These are phyloP conservation scores for Phrynocephalus guinanensis DNA, from an alignment of 2,797 vertebrate species.

Conservation along the genomic window DNA sequence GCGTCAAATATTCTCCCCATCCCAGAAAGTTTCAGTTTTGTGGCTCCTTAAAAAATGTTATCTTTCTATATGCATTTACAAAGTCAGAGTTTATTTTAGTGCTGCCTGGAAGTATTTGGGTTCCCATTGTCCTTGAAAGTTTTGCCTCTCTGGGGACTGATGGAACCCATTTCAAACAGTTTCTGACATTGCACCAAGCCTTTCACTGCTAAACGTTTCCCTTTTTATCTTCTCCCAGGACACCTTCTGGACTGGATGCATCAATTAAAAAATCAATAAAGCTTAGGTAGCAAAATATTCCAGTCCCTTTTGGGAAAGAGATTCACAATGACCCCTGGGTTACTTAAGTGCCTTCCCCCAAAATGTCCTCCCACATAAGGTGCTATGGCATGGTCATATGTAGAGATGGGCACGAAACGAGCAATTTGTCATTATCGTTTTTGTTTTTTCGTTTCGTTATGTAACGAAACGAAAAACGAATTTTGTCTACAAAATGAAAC, in stretches of 20 bases:
- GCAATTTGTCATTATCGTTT: too few relatives aligned
- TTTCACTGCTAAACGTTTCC: not conserved
- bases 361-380: not conserved
- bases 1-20: too few relatives aligned
- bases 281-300: conserved; percentile 3
- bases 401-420: too few relatives aligned
- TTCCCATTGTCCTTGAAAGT: not conserved
- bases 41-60: not conserved
- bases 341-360: not conserved
- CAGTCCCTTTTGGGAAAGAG: not conserved
- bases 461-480: too few relatives aligned
- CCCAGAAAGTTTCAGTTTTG: not conserved
- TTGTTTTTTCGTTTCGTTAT: too few relatives aligned
- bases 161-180: not conserved
- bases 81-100: conserved; percentile 4
- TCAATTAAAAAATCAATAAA: conserved; percentile 17
- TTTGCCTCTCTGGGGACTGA: not conserved
- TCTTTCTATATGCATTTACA: not conserved
- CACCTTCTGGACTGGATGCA: not conserved
- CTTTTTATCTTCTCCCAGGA: not conserved
- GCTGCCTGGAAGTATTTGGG: not conserved
- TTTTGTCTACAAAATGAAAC: too few relatives aligned
- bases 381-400: not conserved
- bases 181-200: not conserved
- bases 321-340: not conserved